Base-by-base conservation (phyloP, 2,797 vertebrate species). In the Enteromius fasciolatus region DNA sequence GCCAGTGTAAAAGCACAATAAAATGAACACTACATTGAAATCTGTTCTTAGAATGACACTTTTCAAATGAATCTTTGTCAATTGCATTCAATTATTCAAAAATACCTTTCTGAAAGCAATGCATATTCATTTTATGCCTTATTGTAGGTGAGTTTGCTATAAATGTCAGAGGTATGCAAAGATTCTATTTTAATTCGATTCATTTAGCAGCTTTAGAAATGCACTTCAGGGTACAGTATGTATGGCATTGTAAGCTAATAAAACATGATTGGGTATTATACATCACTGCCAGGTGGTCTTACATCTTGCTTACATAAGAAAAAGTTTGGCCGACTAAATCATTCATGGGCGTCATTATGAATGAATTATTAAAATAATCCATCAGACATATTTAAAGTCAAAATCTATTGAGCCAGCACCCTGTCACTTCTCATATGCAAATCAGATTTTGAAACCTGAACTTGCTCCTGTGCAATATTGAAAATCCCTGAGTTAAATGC, bases 311-410 rank as follows among this genome's bases (percentile, higher is more conserved):
- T 94, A 94, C 92, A 80, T 93, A 92, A 91, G 92, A 93, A 94
- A 36, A 94, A 94, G 91, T 94, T 93, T 92, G 90, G 89, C 88
- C 87, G 84, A 85, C 86, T 94, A 89, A 94, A 95, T 95, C 88
- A 95, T 95, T 94, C 91, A 95, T 94, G 88, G 87, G 91, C 92
- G 92, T 95, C 94, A 95, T 95, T 95, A 95, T 94, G 92, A 92
- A 95, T 95, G 91, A 94, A 95, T 95, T 95, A 95, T 95, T 95
- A 93, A 95, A 93, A 92, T 84, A 93, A 90, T 92, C 92, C 91
- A 91, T 91, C 91, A 92, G 93, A 92, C 91, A 91, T 92, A 92
- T 94, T 93, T 94, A 94, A 95, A 90, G 89, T 94, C 91, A 59
- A 94, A 95, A 95, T 94, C 93, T 93, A 95, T 93, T 92, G 89